Conservation (phyloP, 2,113 vertebrate species). For the Microtus montanus region DNA sequence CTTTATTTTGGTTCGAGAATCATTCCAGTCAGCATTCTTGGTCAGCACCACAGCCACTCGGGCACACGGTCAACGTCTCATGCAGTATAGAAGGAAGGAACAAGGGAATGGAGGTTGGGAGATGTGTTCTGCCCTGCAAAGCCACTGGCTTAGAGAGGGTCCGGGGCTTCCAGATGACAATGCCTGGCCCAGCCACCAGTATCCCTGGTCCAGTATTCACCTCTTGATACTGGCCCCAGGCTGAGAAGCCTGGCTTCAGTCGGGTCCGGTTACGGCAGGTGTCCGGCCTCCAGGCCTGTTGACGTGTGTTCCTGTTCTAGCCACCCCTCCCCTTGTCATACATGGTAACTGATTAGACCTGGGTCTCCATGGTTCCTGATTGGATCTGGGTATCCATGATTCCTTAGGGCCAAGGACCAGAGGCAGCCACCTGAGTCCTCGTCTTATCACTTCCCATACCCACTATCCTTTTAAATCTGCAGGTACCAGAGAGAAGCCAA, state of each 20-base stretch:
- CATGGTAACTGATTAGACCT: neutral
- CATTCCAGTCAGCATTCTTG: constrained; percentile 34
- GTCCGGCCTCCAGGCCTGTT: neutral
- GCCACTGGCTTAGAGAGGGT: neutral
- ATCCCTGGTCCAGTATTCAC: neutral
- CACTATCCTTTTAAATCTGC: neutral
- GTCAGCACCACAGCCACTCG: neutral
- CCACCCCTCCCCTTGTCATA: neutral
- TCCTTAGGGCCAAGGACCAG: neutral
- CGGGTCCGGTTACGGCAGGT: neutral
- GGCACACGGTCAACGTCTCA: constrained; percentile 48
- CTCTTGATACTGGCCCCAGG: neutral
- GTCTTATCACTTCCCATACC: too few species aligned
- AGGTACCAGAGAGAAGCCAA: neutral
- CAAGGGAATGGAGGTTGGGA: neutral
- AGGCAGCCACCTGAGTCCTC: neutral
- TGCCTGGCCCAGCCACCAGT: neutral
- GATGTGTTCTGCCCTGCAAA: neutral
- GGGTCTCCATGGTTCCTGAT: neutral
- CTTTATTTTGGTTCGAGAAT: constrained; percentile 76
- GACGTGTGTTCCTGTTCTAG: neutral
- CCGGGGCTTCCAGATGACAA: neutral
- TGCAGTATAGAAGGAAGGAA: constrained; percentile 51
- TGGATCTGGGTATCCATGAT: neutral
- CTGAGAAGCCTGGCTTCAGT: neutral